Evolutionary conservation across 2,113 vertebrate species (phyloP), one percentile per base, ranked within the genome.

Genomic region (Cyanistes caeruleus): DNA sequence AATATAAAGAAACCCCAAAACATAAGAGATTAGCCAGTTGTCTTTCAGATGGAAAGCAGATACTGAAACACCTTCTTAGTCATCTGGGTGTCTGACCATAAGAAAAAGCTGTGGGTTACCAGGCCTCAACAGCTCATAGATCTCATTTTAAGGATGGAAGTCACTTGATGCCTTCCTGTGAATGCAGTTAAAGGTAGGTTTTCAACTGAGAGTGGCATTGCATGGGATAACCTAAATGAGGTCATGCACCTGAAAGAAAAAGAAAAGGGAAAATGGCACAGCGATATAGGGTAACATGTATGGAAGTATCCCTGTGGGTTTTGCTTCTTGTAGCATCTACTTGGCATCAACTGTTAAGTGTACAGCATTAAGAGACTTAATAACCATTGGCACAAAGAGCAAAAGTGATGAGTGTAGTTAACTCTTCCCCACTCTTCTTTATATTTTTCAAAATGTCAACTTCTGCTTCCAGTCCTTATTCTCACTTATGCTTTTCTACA

Each of bases 281-380:
- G 10, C 14, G 55, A 15, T 1, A 0, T 44, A 30, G 2, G 4
- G 4, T 55, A 35, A 12, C 9, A 3, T 11, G 12, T 72, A 48
- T 5, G 3, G 20, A 87, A 60, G 59, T 11, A 2, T 14, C 5
- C 9, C 6, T 46, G 15, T 31, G 17, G 37, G 3, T 70, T 87
- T 81, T 84, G 10, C 5, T 25, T 5, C 9, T 39, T 35, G 35
- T n/a, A 43, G 3, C 2, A 6, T 33, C 24, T 81, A 31, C 14
- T 46, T 46, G 30, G 1, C 9, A 46, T 19, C 27, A 51, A 9
- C 4, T n/a, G 4, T 33, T 63, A 55, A 67, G 43, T 5, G 7
- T 13, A 19, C 12, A 69, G 3, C 23, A 19, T 27, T 39, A 53
- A 25, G 15, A 37, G 15, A 53, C 22, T 67, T 44, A 46, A 37